Evolutionary conservation across 2,888 invertebrate genomes (phyloP).

Genomic region (Lepidochitona cinerea): DNA sequence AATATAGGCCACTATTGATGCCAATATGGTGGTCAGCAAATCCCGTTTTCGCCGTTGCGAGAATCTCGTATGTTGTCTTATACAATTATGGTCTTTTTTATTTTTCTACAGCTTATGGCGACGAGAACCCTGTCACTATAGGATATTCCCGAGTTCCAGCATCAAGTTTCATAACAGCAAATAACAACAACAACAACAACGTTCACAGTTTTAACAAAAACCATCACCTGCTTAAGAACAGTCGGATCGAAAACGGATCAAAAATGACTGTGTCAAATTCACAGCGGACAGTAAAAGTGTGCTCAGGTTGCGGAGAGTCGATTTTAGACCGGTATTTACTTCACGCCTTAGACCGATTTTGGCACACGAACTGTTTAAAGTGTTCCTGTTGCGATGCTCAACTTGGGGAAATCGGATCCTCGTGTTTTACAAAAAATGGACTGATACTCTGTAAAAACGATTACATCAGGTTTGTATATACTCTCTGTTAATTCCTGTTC

Average conservation of each 20-base stretch:
- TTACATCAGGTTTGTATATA: constrained; percentile 87
- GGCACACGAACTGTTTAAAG: constrained; percentile 96
- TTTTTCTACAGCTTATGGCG: no score
- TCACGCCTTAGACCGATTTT: constrained; percentile 93
- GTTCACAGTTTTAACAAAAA: no score
- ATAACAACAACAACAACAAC: no score
- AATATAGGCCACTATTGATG: no score
- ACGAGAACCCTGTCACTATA: neutral
- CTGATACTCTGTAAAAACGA: constrained; percentile 97
- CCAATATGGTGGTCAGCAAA: no score
- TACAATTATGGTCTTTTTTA: no score
- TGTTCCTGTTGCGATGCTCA: constrained; percentile 92
- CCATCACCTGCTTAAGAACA: no score
- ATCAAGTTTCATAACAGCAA: no score
- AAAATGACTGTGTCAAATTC: neutral
- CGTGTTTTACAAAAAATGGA: constrained; percentile 92
- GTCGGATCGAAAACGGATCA: no score
- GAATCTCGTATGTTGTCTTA: no score
- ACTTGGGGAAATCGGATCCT: constrained; percentile 90
- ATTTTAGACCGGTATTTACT: constrained; percentile 93
- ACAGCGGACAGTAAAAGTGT: constrained; percentile 72
- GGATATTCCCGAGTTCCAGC: neutral
- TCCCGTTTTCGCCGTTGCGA: no score
- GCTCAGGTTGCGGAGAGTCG: constrained; percentile 91
- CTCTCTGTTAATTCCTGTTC: no score